Percentiles rank a stretch among this genome's conserved stretches.
These are phyloP conservation scores for Spilogale gracilis DNA, from an alignment of 2,113 vertebrate genomes.

Conservation along the genomic window DNA sequence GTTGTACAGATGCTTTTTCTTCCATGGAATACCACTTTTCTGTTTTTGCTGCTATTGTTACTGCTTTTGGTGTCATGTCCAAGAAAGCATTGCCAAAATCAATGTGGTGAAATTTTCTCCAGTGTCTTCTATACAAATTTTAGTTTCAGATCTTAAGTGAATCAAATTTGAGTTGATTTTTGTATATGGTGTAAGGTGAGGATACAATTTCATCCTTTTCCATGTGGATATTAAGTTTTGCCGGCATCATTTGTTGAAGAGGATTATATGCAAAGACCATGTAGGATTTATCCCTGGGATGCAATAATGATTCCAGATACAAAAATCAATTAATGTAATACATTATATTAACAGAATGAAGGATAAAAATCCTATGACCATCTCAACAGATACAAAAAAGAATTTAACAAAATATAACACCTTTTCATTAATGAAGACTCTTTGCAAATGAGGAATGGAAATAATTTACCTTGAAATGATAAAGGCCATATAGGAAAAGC, in stretches of 20 bases:
- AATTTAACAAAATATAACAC: neutral
- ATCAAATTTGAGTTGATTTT: neutral
- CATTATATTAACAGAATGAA: neutral
- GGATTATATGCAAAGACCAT: neutral
- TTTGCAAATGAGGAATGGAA: neutral
- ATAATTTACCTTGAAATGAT: neutral
- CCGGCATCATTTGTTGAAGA: neutral
- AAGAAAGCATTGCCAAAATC: neutral
- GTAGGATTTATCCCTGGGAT: neutral
- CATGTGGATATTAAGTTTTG: neutral
- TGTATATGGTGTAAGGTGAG: neutral
- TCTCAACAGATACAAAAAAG: neutral
- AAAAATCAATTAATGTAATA: neutral
- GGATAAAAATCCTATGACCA: neutral
- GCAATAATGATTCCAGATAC: neutral
- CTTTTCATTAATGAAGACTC: neutral
- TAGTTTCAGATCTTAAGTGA: neutral
- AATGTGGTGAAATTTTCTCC: neutral
- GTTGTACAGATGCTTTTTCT: neutral
- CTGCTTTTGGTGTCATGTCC: neutral
- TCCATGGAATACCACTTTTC: neutral
- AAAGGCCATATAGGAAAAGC: neutral
- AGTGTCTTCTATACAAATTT: neutral
- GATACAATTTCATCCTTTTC: neutral
- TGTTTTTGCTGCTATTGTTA: neutral